Conservation (phyloP, 1,140 invertebrate species). For the Ceratosolen solmsi region DNA sequence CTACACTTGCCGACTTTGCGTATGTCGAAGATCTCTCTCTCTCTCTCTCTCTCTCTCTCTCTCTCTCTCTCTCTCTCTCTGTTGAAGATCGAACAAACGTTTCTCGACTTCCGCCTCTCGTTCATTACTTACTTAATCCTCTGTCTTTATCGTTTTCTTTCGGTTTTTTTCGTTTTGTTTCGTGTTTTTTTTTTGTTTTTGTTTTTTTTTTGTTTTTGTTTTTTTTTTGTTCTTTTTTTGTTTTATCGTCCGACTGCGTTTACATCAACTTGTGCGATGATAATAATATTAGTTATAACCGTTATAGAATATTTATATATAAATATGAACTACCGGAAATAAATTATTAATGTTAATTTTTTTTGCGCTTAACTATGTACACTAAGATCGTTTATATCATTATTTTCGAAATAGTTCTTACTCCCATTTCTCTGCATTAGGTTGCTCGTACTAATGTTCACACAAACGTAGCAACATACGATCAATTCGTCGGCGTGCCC, state of each 20-base stretch:
- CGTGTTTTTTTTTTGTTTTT: not conserved
- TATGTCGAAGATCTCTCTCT: slow-evolving; percentile 13
- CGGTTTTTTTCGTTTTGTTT: too few relatives aligned
- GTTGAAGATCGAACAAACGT: not conserved
- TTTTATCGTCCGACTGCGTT: slow-evolving; percentile 36
- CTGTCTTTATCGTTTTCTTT: not conserved
- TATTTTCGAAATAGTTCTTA: slow-evolving; percentile 36
- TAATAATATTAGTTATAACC: slow-evolving; percentile 43
- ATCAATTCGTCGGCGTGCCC: slow-evolving; percentile 35
- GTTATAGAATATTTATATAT: slow-evolving; percentile 52
- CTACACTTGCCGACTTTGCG: not conserved
- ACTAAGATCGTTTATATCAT: slow-evolving; percentile 59
- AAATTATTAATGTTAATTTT: slow-evolving; percentile 67
- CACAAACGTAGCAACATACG: slow-evolving; percentile 39
- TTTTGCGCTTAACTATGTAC: slow-evolving; percentile 69
- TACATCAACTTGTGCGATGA: slow-evolving; percentile 49
- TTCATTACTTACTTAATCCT: not conserved
- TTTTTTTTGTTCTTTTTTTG: too few relatives aligned
- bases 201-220: not conserved
- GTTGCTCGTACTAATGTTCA: slow-evolving; percentile 56
- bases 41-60: too few relatives aligned
- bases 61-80: not conserved
- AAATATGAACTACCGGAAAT: slow-evolving; percentile 68
- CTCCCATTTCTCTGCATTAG: slow-evolving; percentile 6
- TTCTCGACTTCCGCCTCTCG: not conserved